Conservation (phyloP, 2,888 invertebrate species). For the Zootermopsis nevadensis region DNA sequence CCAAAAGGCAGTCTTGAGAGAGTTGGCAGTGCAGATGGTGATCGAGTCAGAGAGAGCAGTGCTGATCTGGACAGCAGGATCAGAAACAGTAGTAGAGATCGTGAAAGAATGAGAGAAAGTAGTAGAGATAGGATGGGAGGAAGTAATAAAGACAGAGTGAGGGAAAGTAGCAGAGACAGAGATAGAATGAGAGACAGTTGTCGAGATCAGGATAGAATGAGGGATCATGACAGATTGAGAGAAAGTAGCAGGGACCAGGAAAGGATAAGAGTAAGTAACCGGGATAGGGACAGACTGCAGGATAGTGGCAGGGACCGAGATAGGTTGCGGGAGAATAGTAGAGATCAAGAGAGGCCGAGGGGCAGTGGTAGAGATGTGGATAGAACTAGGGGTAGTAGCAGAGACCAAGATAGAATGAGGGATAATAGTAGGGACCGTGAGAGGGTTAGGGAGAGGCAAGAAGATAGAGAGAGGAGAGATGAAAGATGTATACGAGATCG, state of each 20-base stretch:
- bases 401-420: neutral
- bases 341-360: conserved; percentile 17
- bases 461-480: conserved; percentile 31
- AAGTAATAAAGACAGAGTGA: neutral
- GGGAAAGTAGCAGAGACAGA: conserved; percentile 4
- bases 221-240: conserved; percentile 16
- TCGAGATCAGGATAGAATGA: neutral
- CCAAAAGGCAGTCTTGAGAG: neutral
- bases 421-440: conserved; percentile 26
- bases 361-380: conserved; percentile 29
- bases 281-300: neutral
- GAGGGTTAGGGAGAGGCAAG: conserved; percentile 14
- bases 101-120: neutral
- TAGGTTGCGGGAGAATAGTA: conserved; percentile 15
- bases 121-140: neutral
- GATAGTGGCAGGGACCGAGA: conserved; percentile 18
- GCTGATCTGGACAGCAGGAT: neutral
- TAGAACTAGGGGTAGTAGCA: conserved; percentile 11
- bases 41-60: neutral
- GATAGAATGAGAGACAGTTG: neutral
- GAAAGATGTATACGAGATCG: conserved; percentile 25
- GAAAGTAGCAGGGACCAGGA: neutral
- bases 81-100: neutral
- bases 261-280: neutral
- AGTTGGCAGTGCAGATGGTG: neutral